A percentile compares a stretch with the other conserved stretches of the same genome.
Conservation (phyloP, 2,113 vertebrate genomes). For the Xiphophorus maculatus region DNA sequence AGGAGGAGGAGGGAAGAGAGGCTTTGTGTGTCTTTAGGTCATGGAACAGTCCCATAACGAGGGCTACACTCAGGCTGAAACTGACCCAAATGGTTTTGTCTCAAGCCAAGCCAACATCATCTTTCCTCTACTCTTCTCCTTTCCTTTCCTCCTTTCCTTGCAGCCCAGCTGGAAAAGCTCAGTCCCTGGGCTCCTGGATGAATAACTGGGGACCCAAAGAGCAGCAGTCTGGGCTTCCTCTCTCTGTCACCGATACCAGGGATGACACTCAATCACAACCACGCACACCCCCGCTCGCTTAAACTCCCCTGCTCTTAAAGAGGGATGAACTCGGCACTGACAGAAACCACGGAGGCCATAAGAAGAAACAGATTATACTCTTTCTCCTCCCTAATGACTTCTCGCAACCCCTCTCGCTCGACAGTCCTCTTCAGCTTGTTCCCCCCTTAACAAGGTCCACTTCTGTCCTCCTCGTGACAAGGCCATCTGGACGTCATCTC, state of each 20-base stretch:
- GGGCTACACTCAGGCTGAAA: conserved; percentile 64
- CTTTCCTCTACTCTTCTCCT: conserved; percentile 8
- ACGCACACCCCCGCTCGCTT: conserved; percentile 57
- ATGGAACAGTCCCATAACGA: conserved; percentile 56
- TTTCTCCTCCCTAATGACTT: conserved; percentile 72
- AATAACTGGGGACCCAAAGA: conserved; percentile 68
- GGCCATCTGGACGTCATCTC: conserved; percentile 78
- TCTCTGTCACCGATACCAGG: conserved; percentile 73
- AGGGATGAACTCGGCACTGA: conserved; percentile 60
- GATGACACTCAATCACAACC: conserved; percentile 73
- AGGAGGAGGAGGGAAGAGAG: conserved; percentile 32
- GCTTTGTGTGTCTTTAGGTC: conserved; percentile 66
- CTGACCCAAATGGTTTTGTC: conserved; percentile 41
- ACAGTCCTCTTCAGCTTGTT: conserved; percentile 59
- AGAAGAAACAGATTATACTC: conserved; percentile 77
- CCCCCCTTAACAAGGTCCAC: conserved; percentile 54
- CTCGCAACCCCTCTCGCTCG: conserved; percentile 68
- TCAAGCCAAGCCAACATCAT: conserved; percentile 24
- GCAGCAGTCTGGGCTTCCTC: conserved; percentile 71
- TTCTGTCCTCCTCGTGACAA: conserved; percentile 61
- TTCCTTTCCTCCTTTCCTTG: background rate
- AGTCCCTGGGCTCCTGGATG: conserved; percentile 51
- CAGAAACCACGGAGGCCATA: conserved; percentile 70
- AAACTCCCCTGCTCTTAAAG: conserved; percentile 65
- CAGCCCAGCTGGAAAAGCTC: conserved; percentile 71